Conservation (phyloP, 1,140 invertebrate genomes). For the Antheraea mylitta region DNA sequence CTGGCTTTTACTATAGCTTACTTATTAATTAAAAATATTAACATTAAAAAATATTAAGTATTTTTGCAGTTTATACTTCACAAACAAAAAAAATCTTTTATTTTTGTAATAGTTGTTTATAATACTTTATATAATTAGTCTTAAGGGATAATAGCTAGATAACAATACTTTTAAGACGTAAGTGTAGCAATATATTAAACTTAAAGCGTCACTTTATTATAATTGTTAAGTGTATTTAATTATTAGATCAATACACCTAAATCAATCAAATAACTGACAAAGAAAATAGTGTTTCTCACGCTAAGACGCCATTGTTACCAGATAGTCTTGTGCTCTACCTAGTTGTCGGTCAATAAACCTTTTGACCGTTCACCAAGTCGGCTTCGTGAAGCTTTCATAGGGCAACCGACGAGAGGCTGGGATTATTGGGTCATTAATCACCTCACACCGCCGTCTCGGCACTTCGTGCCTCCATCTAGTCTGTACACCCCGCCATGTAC, state of each 20-base stretch:
- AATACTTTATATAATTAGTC: no score
- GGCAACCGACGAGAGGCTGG: conserved; percentile 50
- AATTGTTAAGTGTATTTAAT: neutral
- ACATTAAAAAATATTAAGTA: no score
- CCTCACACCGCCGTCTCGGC: conserved; percentile 35
- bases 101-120: no score
- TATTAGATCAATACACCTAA: neutral
- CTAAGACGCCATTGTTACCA: neutral
- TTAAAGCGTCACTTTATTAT: no score
- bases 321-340: conserved; percentile 17
- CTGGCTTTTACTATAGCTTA: no score
- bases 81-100: no score
- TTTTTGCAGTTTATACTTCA: no score
- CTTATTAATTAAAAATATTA: no score
- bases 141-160: no score
- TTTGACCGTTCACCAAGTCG: conserved; percentile 75
- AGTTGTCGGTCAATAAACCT: conserved; percentile 68
- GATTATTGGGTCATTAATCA: conserved; percentile 78
- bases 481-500: neutral
- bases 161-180: no score
- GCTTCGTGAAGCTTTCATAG: conserved; percentile 72
- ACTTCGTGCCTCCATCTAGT: conserved; percentile 10
- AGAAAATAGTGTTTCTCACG: neutral
- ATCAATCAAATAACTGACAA: neutral
- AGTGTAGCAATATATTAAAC: no score